Evolutionary conservation across 1,140 invertebrate genomes (phyloP).

Genomic region (Drosophila serrata): DNA sequence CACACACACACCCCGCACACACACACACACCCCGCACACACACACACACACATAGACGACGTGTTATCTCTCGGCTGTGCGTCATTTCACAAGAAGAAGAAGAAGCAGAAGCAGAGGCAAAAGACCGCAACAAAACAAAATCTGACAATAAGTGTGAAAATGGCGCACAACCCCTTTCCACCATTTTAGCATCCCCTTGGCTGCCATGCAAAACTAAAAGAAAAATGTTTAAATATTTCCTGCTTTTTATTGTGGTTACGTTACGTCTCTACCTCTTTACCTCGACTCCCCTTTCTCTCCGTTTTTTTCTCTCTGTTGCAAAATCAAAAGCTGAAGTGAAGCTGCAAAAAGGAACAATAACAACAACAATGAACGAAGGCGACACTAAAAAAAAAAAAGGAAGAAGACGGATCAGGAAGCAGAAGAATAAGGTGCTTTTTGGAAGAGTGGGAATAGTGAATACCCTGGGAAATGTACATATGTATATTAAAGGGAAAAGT

Average conservation of each 20-base stretch:
- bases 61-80: constrained; percentile 79
- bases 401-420: constrained; percentile 16
- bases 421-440: constrained; percentile 10
- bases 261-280: background rate
- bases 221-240: constrained; percentile 85
- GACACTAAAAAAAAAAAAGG: constrained; percentile 34
- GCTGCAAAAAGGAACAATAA: constrained; percentile 27
- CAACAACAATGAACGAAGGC: constrained; percentile 34
- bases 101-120: constrained; percentile 25
- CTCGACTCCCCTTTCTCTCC: background rate
- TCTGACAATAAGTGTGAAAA: constrained; percentile 84
- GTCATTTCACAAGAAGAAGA: constrained; percentile 75
- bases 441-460: background rate
- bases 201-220: constrained; percentile 79
- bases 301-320: constrained; percentile 2
- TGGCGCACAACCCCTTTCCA: constrained; percentile 37
- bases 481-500: background rate
- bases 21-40: constrained; percentile 30
- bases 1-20: background rate
- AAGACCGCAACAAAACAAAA: constrained; percentile 74
- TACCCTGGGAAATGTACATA: background rate
- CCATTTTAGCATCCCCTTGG: constrained; percentile 16
- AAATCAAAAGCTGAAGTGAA: constrained; percentile 54
- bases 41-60: constrained; percentile 39
- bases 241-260: constrained; percentile 83